Base-by-base conservation (phyloP, 1,140 invertebrate genomes). In the Metopolophium dirhodum region DNA sequence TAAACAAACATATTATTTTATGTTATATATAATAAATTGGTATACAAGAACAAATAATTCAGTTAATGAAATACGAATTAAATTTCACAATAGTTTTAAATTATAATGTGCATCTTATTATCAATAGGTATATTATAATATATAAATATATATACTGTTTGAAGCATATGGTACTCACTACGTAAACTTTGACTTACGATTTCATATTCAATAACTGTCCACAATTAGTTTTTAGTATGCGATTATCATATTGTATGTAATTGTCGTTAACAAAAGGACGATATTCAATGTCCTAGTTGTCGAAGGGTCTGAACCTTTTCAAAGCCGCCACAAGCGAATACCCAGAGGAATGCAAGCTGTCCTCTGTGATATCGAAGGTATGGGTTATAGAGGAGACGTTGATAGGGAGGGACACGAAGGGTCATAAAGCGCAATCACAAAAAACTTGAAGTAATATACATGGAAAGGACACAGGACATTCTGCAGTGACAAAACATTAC, bases 361-460 rank as follows among this genome's bases (percentile, higher is more conserved):
- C 35, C 88, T 37, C 49, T 35, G 23, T 37, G 49, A 57, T 37
- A 89, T 89, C 23, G 88, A 37, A 41, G 6, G 88, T 57, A 57
- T 54, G 9, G 8, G 51, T 41, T 57, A 41, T 57, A 54, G 87
- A 37, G 9, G 11, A 89, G 22, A 89, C 9, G 11, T 57, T 89
- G 30, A 37, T 89, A 14, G 51, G 9, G 1, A 57, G 22, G 0
- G 22, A 37, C 2, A 57, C 14, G 35, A 89, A 41, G 49, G 88
- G 51, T 89, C 22, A 37, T 89, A 54, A 51, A 54, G 35, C 22
- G 23, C 35, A 57, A 41, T 37, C 18, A 89, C 20, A 57, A 89
- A 87, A 89, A 89, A 57, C 35, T 89, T 54, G 9, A 89, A 89
- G 23, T 89, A 89, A 37, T 57, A 57, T 57, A 37, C 88, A 89